phyloP scores from a whole-genome alignment of 1,140 invertebrate species.

The Drosophila takahashii region DNA sequence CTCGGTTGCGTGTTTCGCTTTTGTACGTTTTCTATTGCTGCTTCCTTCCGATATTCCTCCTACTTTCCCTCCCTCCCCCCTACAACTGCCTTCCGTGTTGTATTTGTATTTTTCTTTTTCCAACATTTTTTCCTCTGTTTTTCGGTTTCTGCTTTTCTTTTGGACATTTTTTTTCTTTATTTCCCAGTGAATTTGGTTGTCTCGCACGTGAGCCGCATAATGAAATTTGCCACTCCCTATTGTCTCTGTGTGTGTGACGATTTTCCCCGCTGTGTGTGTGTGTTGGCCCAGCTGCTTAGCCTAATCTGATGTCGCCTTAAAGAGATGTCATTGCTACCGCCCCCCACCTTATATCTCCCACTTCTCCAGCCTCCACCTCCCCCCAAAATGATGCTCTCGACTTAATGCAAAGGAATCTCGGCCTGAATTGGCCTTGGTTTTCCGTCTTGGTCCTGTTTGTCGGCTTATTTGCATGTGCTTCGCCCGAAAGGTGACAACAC shows the following conservation, averaged over 20 bases:
- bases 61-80: constrained; percentile 15
- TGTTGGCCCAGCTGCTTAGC: constrained; percentile 77
- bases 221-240: constrained; percentile 76
- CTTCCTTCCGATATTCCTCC: constrained; percentile 72
- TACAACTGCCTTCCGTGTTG: constrained; percentile 20
- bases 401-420: constrained; percentile 78
- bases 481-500: constrained; percentile 75
- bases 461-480: constrained; percentile 72
- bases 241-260: constrained; percentile 35
- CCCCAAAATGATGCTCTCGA: constrained; percentile 46
- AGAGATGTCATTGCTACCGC: constrained; percentile 60
- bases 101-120: constrained; percentile 53
- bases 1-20: constrained; percentile 63
- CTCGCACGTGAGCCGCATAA: constrained; percentile 83
- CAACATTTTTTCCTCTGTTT: constrained; percentile 25
- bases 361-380: not conserved
- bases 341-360: constrained; percentile 1
- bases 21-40: constrained; percentile 73
- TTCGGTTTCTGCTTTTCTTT: constrained; percentile 47
- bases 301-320: constrained; percentile 80
- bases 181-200: constrained; percentile 83
- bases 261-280: constrained; percentile 26
- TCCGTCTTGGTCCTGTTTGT: constrained; percentile 22
- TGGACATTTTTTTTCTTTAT: constrained; percentile 68
- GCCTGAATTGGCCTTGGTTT: constrained; percentile 47